These are phyloP conservation scores for Colossoma macropomum DNA, from an alignment of 2,113 vertebrate genomes.

Conservation along the genomic window DNA sequence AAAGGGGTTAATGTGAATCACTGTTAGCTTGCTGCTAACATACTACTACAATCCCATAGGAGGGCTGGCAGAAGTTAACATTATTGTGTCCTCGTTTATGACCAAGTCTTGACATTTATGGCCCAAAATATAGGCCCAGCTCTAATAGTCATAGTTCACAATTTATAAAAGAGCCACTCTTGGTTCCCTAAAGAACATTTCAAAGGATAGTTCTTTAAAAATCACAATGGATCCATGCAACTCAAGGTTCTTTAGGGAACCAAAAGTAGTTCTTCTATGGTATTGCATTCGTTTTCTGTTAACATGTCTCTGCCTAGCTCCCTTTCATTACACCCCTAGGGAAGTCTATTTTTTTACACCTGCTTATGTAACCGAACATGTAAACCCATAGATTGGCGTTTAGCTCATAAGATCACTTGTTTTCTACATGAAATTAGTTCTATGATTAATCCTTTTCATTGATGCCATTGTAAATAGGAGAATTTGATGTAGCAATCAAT, in stretches of 20 bases:
- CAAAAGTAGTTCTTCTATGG: neutral
- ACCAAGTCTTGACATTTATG: too few relatives aligned
- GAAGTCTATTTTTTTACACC: conserved; percentile 13
- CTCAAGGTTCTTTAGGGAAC: neutral
- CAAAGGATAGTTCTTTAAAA: neutral
- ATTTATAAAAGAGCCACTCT: neutral
- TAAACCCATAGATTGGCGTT: neutral
- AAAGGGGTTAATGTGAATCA: too few relatives aligned
- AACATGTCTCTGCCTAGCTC: neutral
- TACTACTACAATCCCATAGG: too few relatives aligned
- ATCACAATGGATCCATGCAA: too few relatives aligned
- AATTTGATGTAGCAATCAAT: conserved; percentile 14
- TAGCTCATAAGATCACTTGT: neutral
- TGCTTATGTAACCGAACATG: neutral
- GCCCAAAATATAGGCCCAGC: too few relatives aligned
- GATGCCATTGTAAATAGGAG: conserved; percentile 27
- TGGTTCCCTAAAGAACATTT: neutral
- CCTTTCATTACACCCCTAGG: conserved; percentile 2
- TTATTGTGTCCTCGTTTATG: too few relatives aligned
- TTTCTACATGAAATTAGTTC: neutral
- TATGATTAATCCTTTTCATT: neutral
- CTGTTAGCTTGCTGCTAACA: too few relatives aligned
- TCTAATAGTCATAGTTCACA: too few relatives aligned
- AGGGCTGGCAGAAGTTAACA: too few relatives aligned
- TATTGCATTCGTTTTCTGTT: neutral